Percentiles rank a stretch among this genome's conserved stretches.
Conservation (phyloP, 30 jellyfish, hydroid and myxozoan species). For the Hydractinia echinata region DNA sequence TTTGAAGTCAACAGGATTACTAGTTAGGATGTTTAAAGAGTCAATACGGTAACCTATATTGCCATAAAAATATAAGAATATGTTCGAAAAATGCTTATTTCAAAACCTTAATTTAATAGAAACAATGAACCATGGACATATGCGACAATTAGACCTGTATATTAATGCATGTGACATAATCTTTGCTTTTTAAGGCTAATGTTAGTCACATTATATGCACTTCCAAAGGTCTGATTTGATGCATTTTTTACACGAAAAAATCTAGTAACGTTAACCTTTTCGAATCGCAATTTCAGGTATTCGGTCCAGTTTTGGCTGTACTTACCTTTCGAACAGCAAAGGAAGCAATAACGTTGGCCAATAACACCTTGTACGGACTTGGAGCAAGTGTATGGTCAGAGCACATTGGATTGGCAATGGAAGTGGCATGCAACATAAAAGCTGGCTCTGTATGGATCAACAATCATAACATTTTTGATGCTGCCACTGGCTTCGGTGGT, state of each 20-base stretch:
- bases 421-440: conserved; percentile 80
- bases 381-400: conserved; percentile 99
- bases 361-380: conserved; percentile 82
- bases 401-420: conserved; percentile 94
- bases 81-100: too few relatives aligned
- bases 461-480: conserved; percentile 85
- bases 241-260: not conserved
- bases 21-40: too few relatives aligned
- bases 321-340: conserved; percentile 90
- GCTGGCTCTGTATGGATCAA: conserved; percentile 97
- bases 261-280: not conserved
- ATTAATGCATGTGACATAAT: not conserved
- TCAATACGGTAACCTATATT: too few relatives aligned
- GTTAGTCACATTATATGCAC: not conserved
- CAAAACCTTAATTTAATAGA: too few relatives aligned
- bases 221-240: not conserved
- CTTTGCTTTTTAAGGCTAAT: not conserved
- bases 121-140: too few relatives aligned
- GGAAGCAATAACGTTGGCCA: conserved; percentile 86
- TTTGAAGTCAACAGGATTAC: too few relatives aligned
- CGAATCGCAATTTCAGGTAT: conserved; percentile 44
- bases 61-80: too few relatives aligned
- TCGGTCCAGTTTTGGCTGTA: conserved; percentile 90
- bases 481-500: conserved; percentile 97
- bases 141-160: too few relatives aligned